A percentile compares a stretch with the other conserved stretches of the same genome.
Evolutionary conservation across 2,797 vertebrate species (phyloP).

Genomic region (Cygnus olor): DNA sequence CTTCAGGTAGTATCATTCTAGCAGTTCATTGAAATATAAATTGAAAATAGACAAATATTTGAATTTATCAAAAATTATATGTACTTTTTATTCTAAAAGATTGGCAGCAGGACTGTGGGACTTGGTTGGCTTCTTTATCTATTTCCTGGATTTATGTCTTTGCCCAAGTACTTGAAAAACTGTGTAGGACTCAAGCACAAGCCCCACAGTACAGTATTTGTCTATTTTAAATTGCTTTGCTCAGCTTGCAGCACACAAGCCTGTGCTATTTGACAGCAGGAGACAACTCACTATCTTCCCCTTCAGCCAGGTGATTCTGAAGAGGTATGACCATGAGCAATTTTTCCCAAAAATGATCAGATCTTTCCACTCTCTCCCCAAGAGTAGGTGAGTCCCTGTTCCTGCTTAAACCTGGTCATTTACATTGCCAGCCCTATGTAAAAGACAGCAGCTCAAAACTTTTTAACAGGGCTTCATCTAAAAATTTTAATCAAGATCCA

Average conservation of each 20-base stretch:
- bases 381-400: background rate
- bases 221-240: background rate
- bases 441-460: background rate
- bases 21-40: background rate
- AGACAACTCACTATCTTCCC: background rate
- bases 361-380: background rate
- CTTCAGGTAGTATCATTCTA: background rate
- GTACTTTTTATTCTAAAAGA: background rate
- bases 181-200: background rate
- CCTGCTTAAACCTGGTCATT: background rate
- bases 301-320: background rate
- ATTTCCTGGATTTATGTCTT: background rate
- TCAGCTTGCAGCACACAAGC: background rate
- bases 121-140: background rate
- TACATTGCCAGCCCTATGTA: background rate
- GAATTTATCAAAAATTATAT: background rate
- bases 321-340: background rate
- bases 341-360: background rate
- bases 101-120: background rate
- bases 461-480: background rate
- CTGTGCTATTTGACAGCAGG: background rate
- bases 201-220: background rate
- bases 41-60: background rate
- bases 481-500: constrained; percentile 34
- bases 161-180: background rate